phyloP scores from a whole-genome alignment of 2,113 vertebrate genomes.

The Rhinoptilus africanus region DNA sequence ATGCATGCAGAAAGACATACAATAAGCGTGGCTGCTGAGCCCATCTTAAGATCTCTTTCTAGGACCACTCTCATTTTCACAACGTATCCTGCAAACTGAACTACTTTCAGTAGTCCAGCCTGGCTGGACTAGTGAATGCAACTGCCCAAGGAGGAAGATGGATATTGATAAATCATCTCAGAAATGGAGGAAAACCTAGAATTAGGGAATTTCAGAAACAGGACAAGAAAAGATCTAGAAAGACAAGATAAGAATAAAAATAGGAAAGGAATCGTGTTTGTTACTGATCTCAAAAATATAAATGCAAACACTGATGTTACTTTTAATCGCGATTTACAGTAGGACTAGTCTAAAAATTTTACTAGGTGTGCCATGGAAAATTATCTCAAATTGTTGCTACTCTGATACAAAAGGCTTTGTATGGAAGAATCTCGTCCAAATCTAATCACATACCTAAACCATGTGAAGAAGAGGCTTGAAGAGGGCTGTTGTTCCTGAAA shows the following conservation, averaged over 20 bases:
- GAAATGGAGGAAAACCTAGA: neutral
- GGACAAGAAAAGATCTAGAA: neutral
- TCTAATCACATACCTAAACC: neutral
- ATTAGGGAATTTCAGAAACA: neutral
- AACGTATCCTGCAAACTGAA: neutral
- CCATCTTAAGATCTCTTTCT: neutral
- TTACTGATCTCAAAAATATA: neutral
- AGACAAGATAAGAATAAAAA: neutral
- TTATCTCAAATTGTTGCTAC: neutral
- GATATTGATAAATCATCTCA: neutral
- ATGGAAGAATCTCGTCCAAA: neutral
- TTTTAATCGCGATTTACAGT: neutral
- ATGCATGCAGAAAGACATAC: neutral
- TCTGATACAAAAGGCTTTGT: neutral
- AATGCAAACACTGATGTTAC: neutral
- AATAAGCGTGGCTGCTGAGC: neutral
- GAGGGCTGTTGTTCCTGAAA: neutral
- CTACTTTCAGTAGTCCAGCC: neutral
- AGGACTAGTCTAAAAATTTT: neutral
- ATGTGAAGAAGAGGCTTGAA: neutral
- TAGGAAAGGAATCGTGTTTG: neutral
- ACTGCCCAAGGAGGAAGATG: neutral
- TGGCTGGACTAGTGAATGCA: neutral
- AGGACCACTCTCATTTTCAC: neutral
- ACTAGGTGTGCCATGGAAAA: neutral